These are phyloP conservation scores for Paradisaea rubra DNA, from an alignment of 2,113 vertebrate genomes.

Conservation along the genomic window DNA sequence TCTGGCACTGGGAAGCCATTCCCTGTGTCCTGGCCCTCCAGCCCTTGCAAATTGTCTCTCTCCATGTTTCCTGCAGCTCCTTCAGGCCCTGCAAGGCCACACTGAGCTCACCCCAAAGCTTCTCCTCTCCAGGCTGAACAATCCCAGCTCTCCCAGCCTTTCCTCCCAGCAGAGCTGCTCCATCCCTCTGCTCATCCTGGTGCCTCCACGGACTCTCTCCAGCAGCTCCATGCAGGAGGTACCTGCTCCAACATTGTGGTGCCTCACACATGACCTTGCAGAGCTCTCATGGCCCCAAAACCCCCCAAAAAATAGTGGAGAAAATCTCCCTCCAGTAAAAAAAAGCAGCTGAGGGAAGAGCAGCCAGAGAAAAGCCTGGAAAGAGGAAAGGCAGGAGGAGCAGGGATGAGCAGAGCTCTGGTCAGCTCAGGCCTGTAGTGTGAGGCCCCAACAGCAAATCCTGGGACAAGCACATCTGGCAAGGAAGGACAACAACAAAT, in stretches of 20 bases:
- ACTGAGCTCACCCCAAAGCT: neutral
- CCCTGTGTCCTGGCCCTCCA: neutral
- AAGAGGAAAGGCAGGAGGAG: neutral
- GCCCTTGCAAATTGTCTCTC: neutral
- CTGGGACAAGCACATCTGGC: neutral
- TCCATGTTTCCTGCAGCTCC: neutral
- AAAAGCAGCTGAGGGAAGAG: neutral
- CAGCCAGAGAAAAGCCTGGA: neutral
- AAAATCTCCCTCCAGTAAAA: neutral
- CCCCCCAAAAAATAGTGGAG: neutral
- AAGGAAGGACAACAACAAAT: neutral
- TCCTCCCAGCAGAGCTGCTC: neutral
- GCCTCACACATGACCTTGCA: neutral
- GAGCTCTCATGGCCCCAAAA: neutral
- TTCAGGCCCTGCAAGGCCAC: neutral
- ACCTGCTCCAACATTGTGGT: neutral
- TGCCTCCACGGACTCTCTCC: accelerated
- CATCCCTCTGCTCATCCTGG: neutral
- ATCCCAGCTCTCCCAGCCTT: neutral
- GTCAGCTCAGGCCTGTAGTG: neutral
- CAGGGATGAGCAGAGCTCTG: neutral
- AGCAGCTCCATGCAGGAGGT: neutral
- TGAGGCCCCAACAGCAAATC: neutral
- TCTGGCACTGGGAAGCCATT: neutral
- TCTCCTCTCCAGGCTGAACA: neutral